phyloP scores from a whole-genome alignment of 2,113 vertebrate genomes.

The Andinoacara biseriatus region DNA sequence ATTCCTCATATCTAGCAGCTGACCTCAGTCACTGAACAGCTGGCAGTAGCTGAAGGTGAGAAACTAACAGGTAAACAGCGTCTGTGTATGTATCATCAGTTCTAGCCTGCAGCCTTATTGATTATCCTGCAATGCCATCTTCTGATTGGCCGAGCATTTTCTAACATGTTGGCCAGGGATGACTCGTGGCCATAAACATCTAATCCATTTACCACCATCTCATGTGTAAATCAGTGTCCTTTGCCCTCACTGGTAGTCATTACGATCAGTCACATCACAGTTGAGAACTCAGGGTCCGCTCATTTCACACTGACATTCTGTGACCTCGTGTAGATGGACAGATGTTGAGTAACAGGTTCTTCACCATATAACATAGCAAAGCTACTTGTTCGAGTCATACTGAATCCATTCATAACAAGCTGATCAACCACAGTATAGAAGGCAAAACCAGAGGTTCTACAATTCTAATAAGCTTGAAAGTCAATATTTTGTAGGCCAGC shows the following conservation, averaged over 20 bases:
- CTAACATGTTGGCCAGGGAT: no score
- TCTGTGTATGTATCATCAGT: no score
- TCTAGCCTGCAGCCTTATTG: no score
- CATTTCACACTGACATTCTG: not conserved
- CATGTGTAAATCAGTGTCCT: no score
- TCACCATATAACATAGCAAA: not conserved
- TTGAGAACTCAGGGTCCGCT: not conserved
- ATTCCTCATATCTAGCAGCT: no score
- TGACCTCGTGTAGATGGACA: not conserved
- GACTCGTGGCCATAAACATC: not conserved
- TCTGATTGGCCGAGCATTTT: no score
- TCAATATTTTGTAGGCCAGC: not conserved
- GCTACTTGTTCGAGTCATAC: not conserved
- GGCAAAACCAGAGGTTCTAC: not conserved
- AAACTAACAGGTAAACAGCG: no score
- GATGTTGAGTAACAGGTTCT: not conserved
- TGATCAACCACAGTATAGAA: no score
- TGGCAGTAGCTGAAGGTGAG: no score
- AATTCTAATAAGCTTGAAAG: not conserved
- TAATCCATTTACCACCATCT: not conserved
- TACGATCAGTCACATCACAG: not conserved
- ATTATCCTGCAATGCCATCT: no score
- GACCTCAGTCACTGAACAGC: no score
- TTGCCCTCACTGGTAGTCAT: not conserved
- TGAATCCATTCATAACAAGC: not conserved